These are phyloP conservation scores for Schrankia costaestrigalis DNA, from an alignment of 2,888 invertebrate genomes.

Conservation along the genomic window DNA sequence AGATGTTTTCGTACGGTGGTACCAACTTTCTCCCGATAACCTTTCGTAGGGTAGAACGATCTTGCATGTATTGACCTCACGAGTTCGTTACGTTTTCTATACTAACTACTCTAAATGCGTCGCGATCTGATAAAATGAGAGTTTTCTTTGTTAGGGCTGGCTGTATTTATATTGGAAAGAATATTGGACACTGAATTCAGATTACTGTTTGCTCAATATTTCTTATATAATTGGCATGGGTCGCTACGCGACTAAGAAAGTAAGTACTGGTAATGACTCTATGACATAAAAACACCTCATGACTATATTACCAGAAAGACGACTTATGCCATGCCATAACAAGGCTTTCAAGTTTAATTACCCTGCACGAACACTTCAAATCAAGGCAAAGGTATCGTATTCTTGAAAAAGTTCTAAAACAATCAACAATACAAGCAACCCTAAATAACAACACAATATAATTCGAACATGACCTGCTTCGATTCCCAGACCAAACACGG, in stretches of 20 bases:
- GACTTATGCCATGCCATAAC: too few species aligned
- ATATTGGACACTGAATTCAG: too few species aligned
- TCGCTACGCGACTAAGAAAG: too few species aligned
- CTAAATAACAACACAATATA: conserved; percentile 8
- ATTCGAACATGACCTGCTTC: conserved; percentile 5
- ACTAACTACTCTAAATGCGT: conserved; percentile 37
- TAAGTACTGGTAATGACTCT: too few species aligned
- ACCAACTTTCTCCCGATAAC: conserved; percentile 67
- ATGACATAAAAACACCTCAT: too few species aligned
- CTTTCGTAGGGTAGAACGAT: conserved; percentile 54
- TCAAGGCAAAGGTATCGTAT: neutral
- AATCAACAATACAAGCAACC: conserved; percentile 7
- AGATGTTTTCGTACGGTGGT: conserved; percentile 51
- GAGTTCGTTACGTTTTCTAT: conserved; percentile 53
- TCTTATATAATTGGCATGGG: too few species aligned
- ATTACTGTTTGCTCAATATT: too few species aligned
- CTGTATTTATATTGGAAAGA: neutral
- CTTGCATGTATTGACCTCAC: conserved; percentile 57
- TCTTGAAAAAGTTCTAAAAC: neutral
- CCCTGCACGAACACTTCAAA: too few species aligned
- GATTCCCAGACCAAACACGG: conserved; percentile 18
- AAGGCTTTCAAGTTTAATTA: too few species aligned
- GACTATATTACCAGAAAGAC: too few species aligned
- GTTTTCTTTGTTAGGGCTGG: conserved; percentile 19
- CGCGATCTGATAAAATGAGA: conserved; percentile 27